Evolutionary conservation across 2,797 vertebrate genomes (phyloP).

Genomic region (Characodon lateralis): DNA sequence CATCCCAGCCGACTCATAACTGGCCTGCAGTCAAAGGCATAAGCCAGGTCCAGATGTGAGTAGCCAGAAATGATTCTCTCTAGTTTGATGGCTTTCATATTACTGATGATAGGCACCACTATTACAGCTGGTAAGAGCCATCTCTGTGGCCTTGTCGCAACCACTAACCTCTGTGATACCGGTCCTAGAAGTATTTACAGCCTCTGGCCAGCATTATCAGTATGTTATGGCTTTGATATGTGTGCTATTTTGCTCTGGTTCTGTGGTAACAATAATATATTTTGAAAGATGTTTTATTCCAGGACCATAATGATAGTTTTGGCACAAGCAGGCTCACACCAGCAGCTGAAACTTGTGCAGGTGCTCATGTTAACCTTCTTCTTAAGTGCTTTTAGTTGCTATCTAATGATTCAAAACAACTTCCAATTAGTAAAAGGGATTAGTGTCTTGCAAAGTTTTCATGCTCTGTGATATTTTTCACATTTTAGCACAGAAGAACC

Average conservation of each 20-base stretch:
- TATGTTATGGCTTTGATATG: conserved; percentile 9
- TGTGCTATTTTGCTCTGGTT: neutral
- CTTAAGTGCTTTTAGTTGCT: conserved; percentile 46
- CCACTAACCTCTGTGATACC: conserved; percentile 51
- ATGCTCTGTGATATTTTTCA: neutral
- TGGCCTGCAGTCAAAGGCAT: conserved; percentile 54
- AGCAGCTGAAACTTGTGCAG: conserved; percentile 27
- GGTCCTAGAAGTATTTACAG: conserved; percentile 35
- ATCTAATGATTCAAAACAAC: conserved; percentile 40
- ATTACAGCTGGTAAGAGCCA: conserved; percentile 55
- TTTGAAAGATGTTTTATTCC: conserved; percentile 14
- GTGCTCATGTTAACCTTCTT: conserved; percentile 35
- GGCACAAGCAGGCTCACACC: conserved; percentile 17
- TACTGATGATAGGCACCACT: conserved; percentile 60
- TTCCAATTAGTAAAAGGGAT: conserved; percentile 37
- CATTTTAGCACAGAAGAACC: neutral
- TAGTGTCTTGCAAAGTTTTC: neutral
- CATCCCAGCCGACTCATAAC: conserved; percentile 71
- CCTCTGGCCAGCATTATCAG: conserved; percentile 6
- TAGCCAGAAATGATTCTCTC: conserved; percentile 54
- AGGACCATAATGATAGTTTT: conserved; percentile 10
- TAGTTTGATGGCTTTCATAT: conserved; percentile 72
- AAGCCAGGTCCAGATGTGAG: conserved; percentile 62
- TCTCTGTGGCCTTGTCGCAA: conserved; percentile 60
- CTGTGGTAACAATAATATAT: neutral